Evolutionary conservation across 2,113 vertebrate species (phyloP).

Genomic region (Peromyscus leucopus): DNA sequence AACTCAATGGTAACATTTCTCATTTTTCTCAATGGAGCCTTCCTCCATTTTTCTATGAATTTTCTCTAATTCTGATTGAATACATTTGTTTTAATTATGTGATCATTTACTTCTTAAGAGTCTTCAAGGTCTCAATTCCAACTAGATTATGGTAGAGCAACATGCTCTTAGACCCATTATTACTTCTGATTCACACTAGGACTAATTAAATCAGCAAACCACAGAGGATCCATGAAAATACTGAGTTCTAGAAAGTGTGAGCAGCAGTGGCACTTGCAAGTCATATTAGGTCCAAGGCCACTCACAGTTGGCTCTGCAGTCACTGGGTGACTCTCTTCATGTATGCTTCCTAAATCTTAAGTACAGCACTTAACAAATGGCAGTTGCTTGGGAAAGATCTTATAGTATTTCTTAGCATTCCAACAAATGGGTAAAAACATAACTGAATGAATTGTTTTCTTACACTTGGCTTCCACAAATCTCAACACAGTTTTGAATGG

Average conservation of each 20-base stretch:
- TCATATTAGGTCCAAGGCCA: neutral
- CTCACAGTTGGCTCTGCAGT: too few relatives aligned
- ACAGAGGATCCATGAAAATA: neutral
- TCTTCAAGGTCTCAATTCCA: conserved; percentile 85
- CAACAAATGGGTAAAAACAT: neutral
- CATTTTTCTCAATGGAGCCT: neutral
- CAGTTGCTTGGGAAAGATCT: neutral
- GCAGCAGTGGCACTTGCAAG: rapidly evolving
- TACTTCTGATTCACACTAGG: neutral
- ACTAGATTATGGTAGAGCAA: conserved; percentile 84
- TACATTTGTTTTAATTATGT: conserved; percentile 88
- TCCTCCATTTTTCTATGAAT: neutral
- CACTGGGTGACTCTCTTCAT: neutral
- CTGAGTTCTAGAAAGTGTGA: neutral
- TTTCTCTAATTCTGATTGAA: neutral
- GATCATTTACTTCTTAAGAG: conserved; percentile 89
- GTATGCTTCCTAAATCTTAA: neutral
- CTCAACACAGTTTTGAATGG: neutral
- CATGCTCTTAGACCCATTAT: neutral
- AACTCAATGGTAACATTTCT: too few relatives aligned
- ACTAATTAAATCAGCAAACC: neutral
- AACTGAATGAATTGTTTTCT: neutral
- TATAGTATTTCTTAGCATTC: neutral
- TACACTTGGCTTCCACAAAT: neutral
- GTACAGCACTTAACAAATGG: neutral